Evolutionary conservation across 1,140 invertebrate species (phyloP).

Genomic region (Heliothis virescens): DNA sequence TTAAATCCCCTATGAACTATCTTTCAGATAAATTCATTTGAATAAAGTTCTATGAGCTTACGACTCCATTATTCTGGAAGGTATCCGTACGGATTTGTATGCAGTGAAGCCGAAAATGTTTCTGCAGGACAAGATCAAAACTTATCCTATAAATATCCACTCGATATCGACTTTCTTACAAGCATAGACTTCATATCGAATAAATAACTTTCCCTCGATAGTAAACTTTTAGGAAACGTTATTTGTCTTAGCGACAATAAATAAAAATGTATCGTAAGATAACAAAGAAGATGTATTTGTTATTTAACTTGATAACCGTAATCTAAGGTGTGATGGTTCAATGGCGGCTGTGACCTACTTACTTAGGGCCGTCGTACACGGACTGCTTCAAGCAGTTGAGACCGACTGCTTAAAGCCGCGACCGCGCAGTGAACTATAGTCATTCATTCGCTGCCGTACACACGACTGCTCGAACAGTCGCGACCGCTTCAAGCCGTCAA

Average conservation of each 20-base stretch:
- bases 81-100: not conserved
- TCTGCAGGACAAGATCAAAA: conserved; percentile 1
- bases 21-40: no score
- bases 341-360: no score
- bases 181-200: conserved; percentile 44
- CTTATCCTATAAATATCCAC: conserved; percentile 27
- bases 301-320: not conserved
- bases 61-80: not conserved
- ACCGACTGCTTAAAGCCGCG: no score
- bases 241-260: conserved; percentile 32
- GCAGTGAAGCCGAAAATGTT: not conserved
- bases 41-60: no score
- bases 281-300: not conserved
- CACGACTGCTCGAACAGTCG: no score
- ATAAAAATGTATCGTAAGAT: conserved; percentile 19
- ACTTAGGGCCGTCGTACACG: no score
- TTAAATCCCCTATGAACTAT: no score
- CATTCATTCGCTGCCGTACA: no score
- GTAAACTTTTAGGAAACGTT: conserved; percentile 25
- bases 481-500: no score
- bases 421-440: no score
- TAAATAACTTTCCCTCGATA: conserved; percentile 32
- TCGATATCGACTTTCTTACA: conserved; percentile 24
- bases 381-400: no score
- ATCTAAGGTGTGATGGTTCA: no score